phyloP scores from a whole-genome alignment of 2,797 vertebrate species.

The Chelon labrosus region DNA sequence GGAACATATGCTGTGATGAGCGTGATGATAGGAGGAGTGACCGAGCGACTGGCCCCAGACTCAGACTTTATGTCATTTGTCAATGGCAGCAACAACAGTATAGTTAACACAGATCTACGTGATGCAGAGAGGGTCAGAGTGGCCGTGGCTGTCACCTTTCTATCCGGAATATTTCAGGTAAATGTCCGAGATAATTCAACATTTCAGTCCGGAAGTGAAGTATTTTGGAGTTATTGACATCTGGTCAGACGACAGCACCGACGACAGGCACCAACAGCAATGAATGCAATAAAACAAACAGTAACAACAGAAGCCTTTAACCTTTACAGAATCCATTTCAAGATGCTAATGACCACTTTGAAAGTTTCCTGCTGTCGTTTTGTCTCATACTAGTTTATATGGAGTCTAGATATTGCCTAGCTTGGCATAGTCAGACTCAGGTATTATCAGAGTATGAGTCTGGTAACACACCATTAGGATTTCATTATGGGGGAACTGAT shows the following conservation, averaged over 20 bases:
- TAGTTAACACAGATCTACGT: slow-evolving; percentile 55
- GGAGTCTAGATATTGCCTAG: neutral
- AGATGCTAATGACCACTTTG: neutral
- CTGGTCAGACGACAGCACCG: neutral
- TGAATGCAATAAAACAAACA: neutral
- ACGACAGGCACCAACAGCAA: neutral
- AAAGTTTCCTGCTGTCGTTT: neutral
- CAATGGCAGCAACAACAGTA: slow-evolving; percentile 79
- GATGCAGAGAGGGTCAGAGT: slow-evolving; percentile 85
- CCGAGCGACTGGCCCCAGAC: slow-evolving; percentile 88
- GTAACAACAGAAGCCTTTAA: neutral
- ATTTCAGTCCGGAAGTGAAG: too few species aligned
- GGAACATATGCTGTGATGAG: slow-evolving; percentile 96
- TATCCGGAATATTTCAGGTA: slow-evolving; percentile 94
- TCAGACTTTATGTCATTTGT: slow-evolving; percentile 75
- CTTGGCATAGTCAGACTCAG: too few species aligned
- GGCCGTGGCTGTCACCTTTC: slow-evolving; percentile 89
- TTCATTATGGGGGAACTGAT: too few species aligned
- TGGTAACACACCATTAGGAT: too few species aligned
- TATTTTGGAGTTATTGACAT: too few species aligned
- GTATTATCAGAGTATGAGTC: too few species aligned
- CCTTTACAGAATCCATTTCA: neutral
- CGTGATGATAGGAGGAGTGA: slow-evolving; percentile 95
- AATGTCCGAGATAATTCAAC: neutral
- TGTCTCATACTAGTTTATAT: neutral